Percentiles rank a stretch among this genome's conserved stretches.
Conservation (phyloP, 35 echinoderm and acorn worm species). For the Anneissia japonica region DNA sequence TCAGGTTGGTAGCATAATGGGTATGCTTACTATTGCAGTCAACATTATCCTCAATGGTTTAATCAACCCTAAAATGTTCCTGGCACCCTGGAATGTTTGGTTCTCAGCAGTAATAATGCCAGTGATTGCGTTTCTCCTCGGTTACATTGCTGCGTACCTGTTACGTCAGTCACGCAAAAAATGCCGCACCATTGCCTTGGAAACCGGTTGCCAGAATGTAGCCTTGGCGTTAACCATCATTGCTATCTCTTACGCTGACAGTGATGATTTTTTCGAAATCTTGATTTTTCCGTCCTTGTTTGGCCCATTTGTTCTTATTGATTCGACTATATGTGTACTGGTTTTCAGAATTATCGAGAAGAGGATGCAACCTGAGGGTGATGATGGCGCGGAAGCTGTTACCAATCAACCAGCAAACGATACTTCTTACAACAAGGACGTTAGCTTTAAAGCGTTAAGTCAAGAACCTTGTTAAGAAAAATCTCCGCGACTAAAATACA, state of each 20-base stretch:
- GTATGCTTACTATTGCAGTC: constrained; percentile 47
- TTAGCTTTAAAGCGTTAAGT: neutral
- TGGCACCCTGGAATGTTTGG: constrained; percentile 66
- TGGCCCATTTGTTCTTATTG: neutral
- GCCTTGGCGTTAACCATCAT: constrained; percentile 60
- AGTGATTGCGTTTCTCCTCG: constrained; percentile 41
- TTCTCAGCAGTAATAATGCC: constrained; percentile 37
- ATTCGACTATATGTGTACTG: neutral
- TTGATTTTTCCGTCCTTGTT: neutral
- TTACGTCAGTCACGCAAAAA: constrained; percentile 49
- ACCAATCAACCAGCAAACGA: neutral
- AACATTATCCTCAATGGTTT: constrained; percentile 63
- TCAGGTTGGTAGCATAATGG: constrained; percentile 55
- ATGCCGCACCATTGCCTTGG: constrained; percentile 76
- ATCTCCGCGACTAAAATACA: too few relatives aligned
- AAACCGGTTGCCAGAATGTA: constrained; percentile 80
- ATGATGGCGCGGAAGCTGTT: neutral
- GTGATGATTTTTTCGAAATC: neutral
- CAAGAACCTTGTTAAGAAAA: neutral
- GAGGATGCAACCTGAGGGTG: neutral
- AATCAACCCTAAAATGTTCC: constrained; percentile 73
- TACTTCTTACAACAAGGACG: neutral
- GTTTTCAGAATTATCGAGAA: neutral
- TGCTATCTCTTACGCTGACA: constrained; percentile 46
- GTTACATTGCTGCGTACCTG: constrained; percentile 47